Evolutionary conservation across 2,888 invertebrate species (phyloP), one percentile per base, ranked within the genome.

Genomic region (Ophraella communa): DNA sequence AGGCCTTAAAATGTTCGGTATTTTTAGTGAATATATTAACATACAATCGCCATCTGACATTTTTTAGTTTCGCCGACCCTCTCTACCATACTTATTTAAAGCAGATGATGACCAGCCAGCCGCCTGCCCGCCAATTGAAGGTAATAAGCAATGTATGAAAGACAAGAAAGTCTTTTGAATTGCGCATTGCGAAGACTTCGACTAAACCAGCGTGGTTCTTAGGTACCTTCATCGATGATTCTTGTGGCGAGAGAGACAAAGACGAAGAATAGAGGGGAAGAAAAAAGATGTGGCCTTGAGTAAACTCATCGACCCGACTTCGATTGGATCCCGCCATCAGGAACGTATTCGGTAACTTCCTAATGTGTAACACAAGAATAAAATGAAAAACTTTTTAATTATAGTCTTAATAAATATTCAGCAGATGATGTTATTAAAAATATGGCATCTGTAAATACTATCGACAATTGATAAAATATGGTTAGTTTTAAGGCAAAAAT

Each of bases 221-320:
- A 14, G 23, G 47, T 49, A 58, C 60, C 52, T 52, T 44, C 39
- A 23, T 44, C 52, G 27, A 45, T 52, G 52, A 42, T 60, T 27
- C 49, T 49, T 39, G 52, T 33, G 44, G 44, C 42, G 44, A 52
- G 52, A 58, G 33, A 52, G 59, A 56, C 63, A 42, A 54, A 57
- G 42, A 45, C 56, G 54, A 56, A 51, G 24, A 49, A 49, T 49
- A 27, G 24, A 49, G 27, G 17, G 27, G 24, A 49, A 60, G 64
- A 54, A 56, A 60, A 62, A 60, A 59, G n/a, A 14, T 53, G 20
- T 64, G 64, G 65, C 68, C 68, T 68, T 68, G 68, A 59, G 58
- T 64, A 49, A 65, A 68, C 65, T 59, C 67, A 66, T 68, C 68
- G 68, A 68, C 68, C 68, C 64, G 61, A 57, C 64, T 64, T 56